A percentile compares a stretch with the other conserved stretches of the same genome.
These are phyloP conservation scores for Percopsis transmontana DNA, from an alignment of 2,113 vertebrate species.

Conservation along the genomic window DNA sequence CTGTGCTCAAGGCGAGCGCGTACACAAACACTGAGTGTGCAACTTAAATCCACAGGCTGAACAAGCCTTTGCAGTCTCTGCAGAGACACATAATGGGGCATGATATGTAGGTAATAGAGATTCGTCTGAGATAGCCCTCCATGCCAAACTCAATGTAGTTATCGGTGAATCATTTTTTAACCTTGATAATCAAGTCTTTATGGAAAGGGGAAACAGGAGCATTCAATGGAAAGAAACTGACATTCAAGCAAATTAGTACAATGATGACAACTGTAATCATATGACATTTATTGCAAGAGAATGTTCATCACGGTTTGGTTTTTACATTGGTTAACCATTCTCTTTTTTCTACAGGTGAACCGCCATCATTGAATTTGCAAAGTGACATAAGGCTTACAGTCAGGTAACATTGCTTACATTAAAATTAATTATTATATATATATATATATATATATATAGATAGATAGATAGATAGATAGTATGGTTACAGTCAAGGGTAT, in stretches of 20 bases:
- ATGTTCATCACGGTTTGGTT: constrained; percentile 8
- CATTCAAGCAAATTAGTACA: constrained; percentile 34
- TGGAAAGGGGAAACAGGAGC: background rate
- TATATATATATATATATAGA: no score
- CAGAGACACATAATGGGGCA: constrained; percentile 19
- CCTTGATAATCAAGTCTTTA: background rate
- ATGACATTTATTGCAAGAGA: constrained; percentile 55
- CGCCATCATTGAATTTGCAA: constrained; percentile 12
- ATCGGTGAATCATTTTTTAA: no score
- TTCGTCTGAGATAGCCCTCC: background rate
- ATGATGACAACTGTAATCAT: constrained; percentile 12
- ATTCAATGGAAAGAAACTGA: background rate
- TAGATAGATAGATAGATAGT: background rate
- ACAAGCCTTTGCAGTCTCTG: background rate
- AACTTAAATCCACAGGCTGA: constrained; percentile 38
- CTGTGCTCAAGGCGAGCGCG: constrained; percentile 35
- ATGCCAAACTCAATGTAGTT: background rate
- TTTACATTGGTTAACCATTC: constrained; percentile 1
- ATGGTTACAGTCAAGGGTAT: background rate
- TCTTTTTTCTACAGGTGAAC: constrained; percentile 24
- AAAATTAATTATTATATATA: background rate
- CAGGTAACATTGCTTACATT: constrained; percentile 21
- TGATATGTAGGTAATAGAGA: background rate
- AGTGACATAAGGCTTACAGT: constrained; percentile 6
- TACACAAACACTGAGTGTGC: constrained; percentile 37